A percentile compares a stretch with the other conserved stretches of the same genome.
Evolutionary conservation across 2,888 invertebrate genomes (phyloP).

Genomic region (Mimachlamys varia): DNA sequence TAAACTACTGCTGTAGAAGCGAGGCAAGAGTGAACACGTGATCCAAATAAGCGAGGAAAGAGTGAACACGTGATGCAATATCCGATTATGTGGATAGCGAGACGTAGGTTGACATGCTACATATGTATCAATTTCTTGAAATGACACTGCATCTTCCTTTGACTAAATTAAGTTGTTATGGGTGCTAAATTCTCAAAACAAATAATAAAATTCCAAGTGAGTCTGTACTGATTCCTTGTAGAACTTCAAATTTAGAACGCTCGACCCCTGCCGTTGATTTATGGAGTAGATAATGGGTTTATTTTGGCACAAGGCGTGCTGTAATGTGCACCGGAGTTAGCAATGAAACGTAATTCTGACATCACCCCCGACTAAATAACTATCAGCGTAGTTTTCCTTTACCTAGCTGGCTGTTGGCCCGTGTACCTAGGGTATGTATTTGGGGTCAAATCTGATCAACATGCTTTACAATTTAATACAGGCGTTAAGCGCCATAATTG

Average conservation of each 20-base stretch:
- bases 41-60: neutral
- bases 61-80: neutral
- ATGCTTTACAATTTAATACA: neutral
- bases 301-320: conserved; percentile 8
- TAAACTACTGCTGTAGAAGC: no score
- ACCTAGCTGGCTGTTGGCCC: no score
- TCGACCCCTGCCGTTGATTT: neutral
- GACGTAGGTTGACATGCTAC: no score
- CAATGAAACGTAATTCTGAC: neutral
- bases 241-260: neutral
- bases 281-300: neutral
- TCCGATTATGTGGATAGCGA: no score
- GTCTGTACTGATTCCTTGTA: neutral
- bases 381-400: neutral
- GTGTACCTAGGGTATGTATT: neutral
- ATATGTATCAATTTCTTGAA: neutral
- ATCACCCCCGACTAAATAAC: neutral
- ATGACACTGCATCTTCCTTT: no score
- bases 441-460: neutral
- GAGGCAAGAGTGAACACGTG: no score
- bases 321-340: neutral
- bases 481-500: neutral
- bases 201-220: neutral
- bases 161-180: neutral
- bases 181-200: neutral